Evolutionary conservation across 2,888 invertebrate genomes (phyloP).

Genomic region (Heliconius erato): DNA sequence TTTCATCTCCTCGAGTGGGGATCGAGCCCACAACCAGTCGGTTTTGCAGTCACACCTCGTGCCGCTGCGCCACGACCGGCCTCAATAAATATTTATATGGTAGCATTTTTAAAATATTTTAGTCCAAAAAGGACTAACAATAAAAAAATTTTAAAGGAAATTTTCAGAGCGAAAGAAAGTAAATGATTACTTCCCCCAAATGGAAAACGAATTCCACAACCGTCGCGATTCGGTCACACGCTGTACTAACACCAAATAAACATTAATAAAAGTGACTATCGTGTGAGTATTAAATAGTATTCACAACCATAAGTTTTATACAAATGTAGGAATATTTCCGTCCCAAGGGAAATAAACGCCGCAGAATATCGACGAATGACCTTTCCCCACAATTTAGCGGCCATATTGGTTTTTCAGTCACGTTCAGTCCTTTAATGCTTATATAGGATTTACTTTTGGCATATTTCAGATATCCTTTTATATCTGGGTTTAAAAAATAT

Average conservation of each 20-base stretch:
- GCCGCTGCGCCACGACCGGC: no score
- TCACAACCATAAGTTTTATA: slow-evolving; percentile 33
- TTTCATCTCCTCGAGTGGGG: no score
- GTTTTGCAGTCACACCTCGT: no score
- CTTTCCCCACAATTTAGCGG: slow-evolving; percentile 50
- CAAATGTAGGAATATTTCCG: slow-evolving; percentile 49
- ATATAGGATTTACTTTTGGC: slow-evolving; percentile 14
- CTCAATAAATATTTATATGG: no score
- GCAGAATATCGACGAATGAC: slow-evolving; percentile 50
- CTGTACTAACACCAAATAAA: neutral
- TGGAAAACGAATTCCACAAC: neutral
- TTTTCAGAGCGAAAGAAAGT: neutral
- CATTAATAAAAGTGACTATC: slow-evolving; percentile 21
- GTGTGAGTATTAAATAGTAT: slow-evolving; percentile 30
- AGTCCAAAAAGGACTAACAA: no score
- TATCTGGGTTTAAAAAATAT: neutral
- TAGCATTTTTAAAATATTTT: no score
- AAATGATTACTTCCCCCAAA: neutral
- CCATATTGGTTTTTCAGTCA: slow-evolving; percentile 47
- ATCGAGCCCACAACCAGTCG: no score
- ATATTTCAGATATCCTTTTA: neutral
- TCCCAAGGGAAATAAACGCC: slow-evolving; percentile 57
- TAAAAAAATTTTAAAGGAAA: no score
- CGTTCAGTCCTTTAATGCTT: slow-evolving; percentile 40
- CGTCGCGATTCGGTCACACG: neutral